Evolutionary conservation across 2,113 vertebrate genomes (phyloP), one percentile per base, ranked within the genome.

Genomic region (Eulacestoma nigropectus): DNA sequence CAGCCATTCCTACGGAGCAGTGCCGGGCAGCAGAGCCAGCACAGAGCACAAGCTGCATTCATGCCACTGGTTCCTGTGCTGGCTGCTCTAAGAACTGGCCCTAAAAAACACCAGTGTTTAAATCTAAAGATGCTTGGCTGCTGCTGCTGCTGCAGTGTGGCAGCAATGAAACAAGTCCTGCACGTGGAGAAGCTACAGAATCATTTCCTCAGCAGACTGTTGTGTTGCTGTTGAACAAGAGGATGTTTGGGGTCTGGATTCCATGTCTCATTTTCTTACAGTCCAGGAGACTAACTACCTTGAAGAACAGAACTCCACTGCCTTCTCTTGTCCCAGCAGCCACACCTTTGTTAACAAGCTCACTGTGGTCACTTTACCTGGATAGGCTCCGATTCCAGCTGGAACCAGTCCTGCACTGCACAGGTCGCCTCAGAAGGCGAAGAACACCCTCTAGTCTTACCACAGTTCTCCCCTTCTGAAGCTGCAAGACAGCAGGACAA

Each of bases 21-120:
- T 26, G 55, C 33, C 1, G 0, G 21, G 41, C 25, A 3, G 32
- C 33, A 29, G 35, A 67, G 39, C 47, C 73, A 62, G 49, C 1
- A 0, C 2, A 1, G 20, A 79, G 75, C 67, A 7, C 15, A 19
- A 60, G 62, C 75, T 69, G 29, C 2, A 0, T 39, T 75, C 1
- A 0, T 41, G 25, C 35, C 3, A 1, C 44, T 52, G 52, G 19
- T 33, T 75, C 16, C 3, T 27, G 50, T 47, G 64, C 72, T 62
- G n/a, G 60, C 76, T 77, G 39, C 50, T 47, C 23, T 47, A 29
- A 60, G 25, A 79, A 32, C 27, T 16, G 5, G 9, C 53, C 21
- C 5, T 27, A 42, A 56, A 84, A 69, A 64, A 1, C 17, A 2
- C 12, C 65, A 27, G 2, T 35, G 30, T 67, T 47, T 60, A 8